Evolutionary conservation across 1,140 invertebrate genomes (phyloP).

Genomic region (roundworm (Caenorhabditis elegans)): DNA sequence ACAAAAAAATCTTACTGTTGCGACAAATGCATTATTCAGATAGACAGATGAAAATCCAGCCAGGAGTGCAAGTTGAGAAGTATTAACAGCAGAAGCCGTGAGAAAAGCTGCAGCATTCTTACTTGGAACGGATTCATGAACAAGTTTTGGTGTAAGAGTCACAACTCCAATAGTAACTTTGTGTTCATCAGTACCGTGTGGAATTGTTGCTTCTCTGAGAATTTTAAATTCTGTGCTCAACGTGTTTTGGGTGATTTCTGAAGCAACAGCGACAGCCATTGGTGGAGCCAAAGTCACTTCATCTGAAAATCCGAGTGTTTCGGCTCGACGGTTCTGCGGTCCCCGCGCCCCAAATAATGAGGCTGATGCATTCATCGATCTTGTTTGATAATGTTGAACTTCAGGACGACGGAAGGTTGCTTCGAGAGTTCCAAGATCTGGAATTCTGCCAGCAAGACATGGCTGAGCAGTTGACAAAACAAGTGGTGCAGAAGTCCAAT

Average conservation of each 20-base stretch:
- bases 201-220: conserved; percentile 63
- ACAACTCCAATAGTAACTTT: conserved; percentile 65
- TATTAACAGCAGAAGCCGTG: conserved; percentile 67
- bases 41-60: conserved; percentile 67
- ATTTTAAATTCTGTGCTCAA: conserved; percentile 65
- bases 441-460: conserved; percentile 67
- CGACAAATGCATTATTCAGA: conserved; percentile 69
- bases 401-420: conserved; percentile 50
- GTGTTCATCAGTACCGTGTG: conserved; percentile 57
- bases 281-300: not conserved
- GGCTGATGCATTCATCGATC: not conserved
- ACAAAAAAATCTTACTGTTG: conserved; percentile 59
- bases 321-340: too few species aligned
- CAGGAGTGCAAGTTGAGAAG: conserved; percentile 66
- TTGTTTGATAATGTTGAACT: not conserved
- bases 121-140: conserved; percentile 67
- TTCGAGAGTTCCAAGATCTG: conserved; percentile 61
- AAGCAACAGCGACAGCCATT: not conserved
- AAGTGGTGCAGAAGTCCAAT: conserved; percentile 67
- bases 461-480: conserved; percentile 67
- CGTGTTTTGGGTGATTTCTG: not conserved
- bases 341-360: not conserved
- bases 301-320: not conserved
- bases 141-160: conserved; percentile 66
- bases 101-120: conserved; percentile 66